Base-by-base conservation (phyloP, 2,797 vertebrate species). In the Arrhamphus sclerolepis region DNA sequence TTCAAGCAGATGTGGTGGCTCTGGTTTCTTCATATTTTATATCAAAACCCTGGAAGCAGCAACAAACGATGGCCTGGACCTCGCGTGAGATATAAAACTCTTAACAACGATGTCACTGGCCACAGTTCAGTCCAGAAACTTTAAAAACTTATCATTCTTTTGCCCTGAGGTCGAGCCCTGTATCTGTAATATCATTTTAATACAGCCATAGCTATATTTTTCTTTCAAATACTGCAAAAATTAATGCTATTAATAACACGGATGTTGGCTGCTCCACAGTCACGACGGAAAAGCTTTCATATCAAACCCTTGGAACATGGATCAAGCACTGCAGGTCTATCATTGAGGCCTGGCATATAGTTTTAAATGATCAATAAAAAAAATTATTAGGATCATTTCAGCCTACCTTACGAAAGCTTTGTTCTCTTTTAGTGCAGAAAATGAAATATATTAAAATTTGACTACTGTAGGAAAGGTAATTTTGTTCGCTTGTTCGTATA, bases 311-410 rank as follows among this genome's bases (percentile, higher is more conserved):
- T 82, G 81, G 71, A 73, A 43, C 9, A 18, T 28, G 60, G 56
- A 68, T 59, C 29, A 59, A 62, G 55, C 0, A 6, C 7, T 16
- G 59, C 56, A 49, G 68, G 76, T 81, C 70, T 68, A 70, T 86
- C 67, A 16, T 56, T 17, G 47, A 56, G 60, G 29, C 41, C 62
- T 68, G 66, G 71, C 57, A 13, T 20, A 40, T 2, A 7, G 51
- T 26, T 63, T 74, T 73, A 80, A 84, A 80, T 50, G 44, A 88
- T 86, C 81, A 81, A 81, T 86, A 86, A 86, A 86, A 82, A 56
- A 59, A 64, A 73, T 69, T 69, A 83, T 70, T 63, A 65, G 75
- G 74, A 78, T 81, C 58, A 56, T 80, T 80, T 80, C 44, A 46
- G 56, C 39, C 26, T 62, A 64, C 65, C 64, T 75, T 44, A 79